Evolutionary conservation across 2,888 invertebrate genomes (phyloP).

Genomic region (Ganaspis brasiliensis): DNA sequence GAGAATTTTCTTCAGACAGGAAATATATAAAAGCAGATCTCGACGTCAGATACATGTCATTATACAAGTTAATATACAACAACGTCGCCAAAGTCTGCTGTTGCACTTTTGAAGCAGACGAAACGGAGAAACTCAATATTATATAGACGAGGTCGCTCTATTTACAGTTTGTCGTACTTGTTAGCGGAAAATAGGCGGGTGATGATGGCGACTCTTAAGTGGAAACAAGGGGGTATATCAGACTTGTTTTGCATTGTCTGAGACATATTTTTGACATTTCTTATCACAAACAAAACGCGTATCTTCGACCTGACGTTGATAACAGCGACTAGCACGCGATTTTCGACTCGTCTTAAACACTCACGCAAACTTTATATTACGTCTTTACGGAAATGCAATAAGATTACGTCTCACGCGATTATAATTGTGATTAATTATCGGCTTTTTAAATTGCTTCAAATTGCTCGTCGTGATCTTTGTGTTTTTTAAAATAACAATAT

Average conservation of each 20-base stretch:
- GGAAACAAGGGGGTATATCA: background rate
- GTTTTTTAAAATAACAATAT: too few species aligned
- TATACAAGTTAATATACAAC: constrained; percentile 24
- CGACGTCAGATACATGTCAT: constrained; percentile 29
- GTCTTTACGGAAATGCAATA: constrained; percentile 27
- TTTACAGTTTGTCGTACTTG: constrained; percentile 20
- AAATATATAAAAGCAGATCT: constrained; percentile 37
- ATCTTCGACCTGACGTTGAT: background rate
- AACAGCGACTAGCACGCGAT: constrained; percentile 19
- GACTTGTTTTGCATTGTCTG: constrained; percentile 33
- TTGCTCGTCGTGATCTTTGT: too few species aligned
- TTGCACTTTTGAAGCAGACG: constrained; percentile 31
- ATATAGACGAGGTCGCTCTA: constrained; percentile 30
- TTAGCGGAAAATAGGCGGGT: background rate
- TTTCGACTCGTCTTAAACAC: background rate
- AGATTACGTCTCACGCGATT: constrained; percentile 31
- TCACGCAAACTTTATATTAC: constrained; percentile 34
- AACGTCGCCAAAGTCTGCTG: background rate
- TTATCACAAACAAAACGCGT: background rate
- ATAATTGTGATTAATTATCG: constrained; percentile 11
- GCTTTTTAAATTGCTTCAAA: too few species aligned
- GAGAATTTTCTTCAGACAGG: constrained; percentile 8
- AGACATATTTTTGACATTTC: constrained; percentile 10
- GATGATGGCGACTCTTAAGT: background rate
- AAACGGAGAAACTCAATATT: constrained; percentile 12